phyloP scores from a whole-genome alignment of 2,888 invertebrate species.

The Protonemura montana region DNA sequence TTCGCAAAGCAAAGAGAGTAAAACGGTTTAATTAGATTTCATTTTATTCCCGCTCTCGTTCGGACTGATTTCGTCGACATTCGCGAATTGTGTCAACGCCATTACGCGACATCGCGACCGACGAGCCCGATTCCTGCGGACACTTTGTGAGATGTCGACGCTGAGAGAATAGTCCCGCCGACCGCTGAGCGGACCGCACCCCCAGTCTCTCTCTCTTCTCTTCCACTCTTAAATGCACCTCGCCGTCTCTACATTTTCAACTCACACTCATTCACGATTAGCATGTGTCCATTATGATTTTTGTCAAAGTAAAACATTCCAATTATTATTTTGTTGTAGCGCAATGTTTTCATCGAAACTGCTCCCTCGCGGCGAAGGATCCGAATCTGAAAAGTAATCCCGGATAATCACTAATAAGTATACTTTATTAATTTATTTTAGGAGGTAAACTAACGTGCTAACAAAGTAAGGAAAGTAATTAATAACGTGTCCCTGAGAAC shows the following conservation, averaged over 20 bases:
- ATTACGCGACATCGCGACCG: neutral
- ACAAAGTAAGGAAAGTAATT: neutral
- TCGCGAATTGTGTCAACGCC: neutral
- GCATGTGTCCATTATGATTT: constrained; percentile 9
- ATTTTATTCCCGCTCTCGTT: neutral
- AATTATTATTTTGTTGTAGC: neutral
- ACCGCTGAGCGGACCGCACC: neutral
- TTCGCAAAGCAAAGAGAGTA: neutral
- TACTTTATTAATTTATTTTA: constrained; percentile 1
- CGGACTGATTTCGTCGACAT: neutral
- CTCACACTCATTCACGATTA: neutral
- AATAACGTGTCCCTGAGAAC: neutral
- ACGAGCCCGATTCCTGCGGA: neutral
- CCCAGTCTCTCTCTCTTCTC: neutral
- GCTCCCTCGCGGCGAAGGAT: neutral
- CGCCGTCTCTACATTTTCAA: neutral
- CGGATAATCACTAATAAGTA: constrained; percentile 1
- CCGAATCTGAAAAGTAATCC: constrained; percentile 3
- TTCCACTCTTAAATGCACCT: neutral
- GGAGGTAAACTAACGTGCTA: neutral
- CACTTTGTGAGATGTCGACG: neutral
- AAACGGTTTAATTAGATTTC: constrained; percentile 2
- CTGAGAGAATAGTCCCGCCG: neutral
- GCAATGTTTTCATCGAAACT: neutral
- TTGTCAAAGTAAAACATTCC: neutral